Evolutionary conservation across 2,888 invertebrate species (phyloP), one percentile per base, ranked within the genome.

Genomic region (Drosophila hamatofila): DNA sequence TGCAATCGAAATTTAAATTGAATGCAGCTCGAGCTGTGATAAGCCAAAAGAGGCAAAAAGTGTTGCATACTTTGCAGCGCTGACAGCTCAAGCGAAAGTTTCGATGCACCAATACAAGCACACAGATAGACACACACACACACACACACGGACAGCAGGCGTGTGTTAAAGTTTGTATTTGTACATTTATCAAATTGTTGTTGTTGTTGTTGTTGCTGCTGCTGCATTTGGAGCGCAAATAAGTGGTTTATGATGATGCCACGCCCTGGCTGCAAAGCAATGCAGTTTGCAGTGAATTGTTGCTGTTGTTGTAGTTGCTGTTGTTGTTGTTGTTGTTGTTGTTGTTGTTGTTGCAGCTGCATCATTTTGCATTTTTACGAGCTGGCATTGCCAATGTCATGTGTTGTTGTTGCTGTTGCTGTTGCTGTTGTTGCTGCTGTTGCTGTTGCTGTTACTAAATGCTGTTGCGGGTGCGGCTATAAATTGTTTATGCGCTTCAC

Each of bases 221-320:
- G 30, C 72, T 88, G 83, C 81, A 86, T 86, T 88, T 84, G 81
- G 83, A 88, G 88, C 88, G 88, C 86, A 84, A 84, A 88, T 84
- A 84, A 85, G 87, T 88, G 84, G 84, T 88, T 84, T 84, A 84
- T 88, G 87, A 88, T 84, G 86, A 84, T 88, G 83, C 74, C 57
- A 54, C 25, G 37, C 60, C 37, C 48, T 21, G 23, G 27, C 41
- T 35, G 46, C 23, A 54, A 48, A 33, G 55, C 25, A 51, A 33
- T 51, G 63, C 62, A 73, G 56, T 42, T 63, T 73, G 75, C 62
- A 60, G 57, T 54, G 52, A 33, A 35, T 52, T 23, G 14, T 27
- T 48, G 46, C 2, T 42, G 49, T 11, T 49, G 18, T 21, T 63
- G 44, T 11, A 52, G 41, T 30, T 62, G 52, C 23, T 62, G 51